Conservation (phyloP, 1,140 invertebrate genomes). For the Polyergus mexicanus region DNA sequence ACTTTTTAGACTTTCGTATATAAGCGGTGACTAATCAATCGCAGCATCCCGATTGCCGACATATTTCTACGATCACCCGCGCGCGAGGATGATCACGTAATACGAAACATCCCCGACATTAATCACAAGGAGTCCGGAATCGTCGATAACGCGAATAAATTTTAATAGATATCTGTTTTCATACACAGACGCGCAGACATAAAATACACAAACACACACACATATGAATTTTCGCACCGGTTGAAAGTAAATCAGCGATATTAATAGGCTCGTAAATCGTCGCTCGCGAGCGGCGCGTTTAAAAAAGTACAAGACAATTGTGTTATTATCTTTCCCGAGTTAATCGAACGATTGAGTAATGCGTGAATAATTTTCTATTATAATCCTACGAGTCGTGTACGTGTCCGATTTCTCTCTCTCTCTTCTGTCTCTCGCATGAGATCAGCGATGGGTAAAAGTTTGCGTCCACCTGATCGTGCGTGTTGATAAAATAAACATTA, state of each 20-base stretch:
- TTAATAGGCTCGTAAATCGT: slow-evolving; percentile 61
- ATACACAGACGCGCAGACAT: background rate
- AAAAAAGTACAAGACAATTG: slow-evolving; percentile 64
- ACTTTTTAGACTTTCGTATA: background rate
- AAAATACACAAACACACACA: background rate
- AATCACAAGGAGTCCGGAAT: slow-evolving; percentile 54
- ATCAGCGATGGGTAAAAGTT: slow-evolving; percentile 62
- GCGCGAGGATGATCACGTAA: slow-evolving; percentile 58
- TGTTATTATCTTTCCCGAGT: slow-evolving; percentile 52
- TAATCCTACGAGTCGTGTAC: slow-evolving; percentile 39
- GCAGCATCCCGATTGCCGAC: slow-evolving; percentile 39
- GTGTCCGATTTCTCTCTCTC: slow-evolving; percentile 43
- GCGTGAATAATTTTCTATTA: slow-evolving; percentile 72
- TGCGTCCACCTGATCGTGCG: slow-evolving; percentile 48
- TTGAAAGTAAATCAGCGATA: slow-evolving; percentile 59
- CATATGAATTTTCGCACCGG: slow-evolving; percentile 20
- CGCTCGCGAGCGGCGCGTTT: slow-evolving; percentile 33
- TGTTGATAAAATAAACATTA: slow-evolving; percentile 63
- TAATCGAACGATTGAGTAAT: slow-evolving; percentile 69
- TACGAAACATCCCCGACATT: slow-evolving; percentile 33
- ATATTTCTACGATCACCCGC: slow-evolving; percentile 33
- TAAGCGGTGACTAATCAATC: slow-evolving; percentile 47
- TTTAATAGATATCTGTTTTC: slow-evolving; percentile 49
- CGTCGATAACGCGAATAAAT: slow-evolving; percentile 51
- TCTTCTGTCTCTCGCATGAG: slow-evolving; percentile 37